Evolutionary conservation across 2,888 invertebrate genomes (phyloP).

Genomic region (Campoplex capitator): DNA sequence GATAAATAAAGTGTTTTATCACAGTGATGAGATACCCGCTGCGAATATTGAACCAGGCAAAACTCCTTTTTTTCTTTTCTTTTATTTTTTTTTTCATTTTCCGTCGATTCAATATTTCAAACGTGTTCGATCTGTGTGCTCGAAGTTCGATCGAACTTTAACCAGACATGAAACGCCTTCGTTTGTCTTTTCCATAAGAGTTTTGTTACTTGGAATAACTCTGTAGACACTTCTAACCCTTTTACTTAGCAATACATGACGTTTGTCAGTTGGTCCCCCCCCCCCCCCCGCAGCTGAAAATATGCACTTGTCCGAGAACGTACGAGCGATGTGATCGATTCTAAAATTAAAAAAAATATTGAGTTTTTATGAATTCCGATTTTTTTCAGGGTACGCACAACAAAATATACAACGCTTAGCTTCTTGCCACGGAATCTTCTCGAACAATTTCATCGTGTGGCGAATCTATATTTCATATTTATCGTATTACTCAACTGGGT

Average conservation of each 20-base stretch:
- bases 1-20: conserved; percentile 23
- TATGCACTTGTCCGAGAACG: background rate
- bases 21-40: background rate
- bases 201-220: background rate
- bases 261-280: background rate
- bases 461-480: conserved; percentile 98
- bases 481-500: conserved; percentile 98
- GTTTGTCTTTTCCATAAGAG: background rate
- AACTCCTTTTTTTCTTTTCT: conserved; percentile 11
- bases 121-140: background rate
- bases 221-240: background rate
- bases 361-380: conserved; percentile 39
- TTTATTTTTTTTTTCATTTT: background rate
- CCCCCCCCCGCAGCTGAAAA: background rate
- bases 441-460: conserved; percentile 98
- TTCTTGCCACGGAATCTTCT: conserved; percentile 98
- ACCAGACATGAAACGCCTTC: background rate
- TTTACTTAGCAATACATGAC: background rate
- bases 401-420: conserved; percentile 96
- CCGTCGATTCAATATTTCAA: conserved; percentile 10
- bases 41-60: conserved; percentile 1
- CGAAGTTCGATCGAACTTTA: conserved; percentile 26
- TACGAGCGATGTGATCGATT: too few species aligned
- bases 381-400: conserved; percentile 91
- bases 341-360: background rate